These are phyloP conservation scores for Pterostichus madidus DNA, from an alignment of 2,888 invertebrate genomes.

Conservation along the genomic window DNA sequence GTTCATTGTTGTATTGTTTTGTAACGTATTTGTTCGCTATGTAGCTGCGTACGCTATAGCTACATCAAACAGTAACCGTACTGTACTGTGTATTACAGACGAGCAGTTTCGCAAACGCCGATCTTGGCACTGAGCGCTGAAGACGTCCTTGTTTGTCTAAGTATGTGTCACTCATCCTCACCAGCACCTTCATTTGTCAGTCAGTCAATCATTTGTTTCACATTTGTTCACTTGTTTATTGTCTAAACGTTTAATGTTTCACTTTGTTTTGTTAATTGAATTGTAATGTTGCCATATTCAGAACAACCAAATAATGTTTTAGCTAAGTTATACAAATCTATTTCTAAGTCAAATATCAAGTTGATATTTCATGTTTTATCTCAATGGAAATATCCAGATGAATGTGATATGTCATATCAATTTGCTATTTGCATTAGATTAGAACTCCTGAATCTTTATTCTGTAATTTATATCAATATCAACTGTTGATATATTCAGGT, in stretches of 20 bases:
- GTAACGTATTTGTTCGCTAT: constrained; percentile 1
- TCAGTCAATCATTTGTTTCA: constrained; percentile 31
- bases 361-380: no score
- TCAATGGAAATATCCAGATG: no score
- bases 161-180: constrained; percentile 64
- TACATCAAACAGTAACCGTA: constrained; percentile 40
- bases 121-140: constrained; percentile 65
- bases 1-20: constrained; percentile 11
- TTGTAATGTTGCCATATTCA: constrained; percentile 45
- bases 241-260: constrained; percentile 40
- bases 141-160: constrained; percentile 64
- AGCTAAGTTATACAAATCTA: neutral
- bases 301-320: neutral
- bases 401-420: no score
- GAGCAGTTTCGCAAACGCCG: constrained; percentile 62
- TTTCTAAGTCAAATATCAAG: no score
- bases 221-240: constrained; percentile 42
- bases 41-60: neutral
- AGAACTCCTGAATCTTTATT: no score
- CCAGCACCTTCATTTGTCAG: constrained; percentile 49
- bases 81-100: constrained; percentile 63
- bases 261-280: constrained; percentile 16
- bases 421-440: no score
- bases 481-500: no score
- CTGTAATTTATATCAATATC: no score